A percentile compares a stretch with the other conserved stretches of the same genome.
phyloP scores from a whole-genome alignment of 2,888 invertebrate genomes.

The Andrena hattorfiana region DNA sequence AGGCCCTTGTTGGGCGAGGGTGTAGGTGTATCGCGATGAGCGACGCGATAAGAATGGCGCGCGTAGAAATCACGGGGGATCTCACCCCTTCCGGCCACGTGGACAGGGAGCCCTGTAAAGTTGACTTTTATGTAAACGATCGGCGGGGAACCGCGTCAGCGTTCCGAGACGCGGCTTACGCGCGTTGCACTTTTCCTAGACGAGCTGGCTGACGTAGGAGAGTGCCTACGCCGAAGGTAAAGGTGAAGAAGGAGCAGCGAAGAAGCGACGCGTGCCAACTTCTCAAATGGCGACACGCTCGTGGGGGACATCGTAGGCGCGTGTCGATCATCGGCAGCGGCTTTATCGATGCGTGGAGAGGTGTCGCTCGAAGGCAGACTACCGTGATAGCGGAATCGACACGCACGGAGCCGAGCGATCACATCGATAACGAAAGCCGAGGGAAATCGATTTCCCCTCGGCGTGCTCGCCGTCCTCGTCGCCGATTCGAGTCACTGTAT shows the following conservation, averaged over 20 bases:
- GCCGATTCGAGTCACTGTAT: background rate
- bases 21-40: constrained; percentile 55
- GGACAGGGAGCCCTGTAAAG: constrained; percentile 12
- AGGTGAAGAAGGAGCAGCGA: constrained; percentile 32
- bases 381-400: constrained; percentile 65
- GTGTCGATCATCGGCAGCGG: background rate
- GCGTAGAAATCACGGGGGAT: constrained; percentile 44
- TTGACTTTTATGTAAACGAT: constrained; percentile 71
- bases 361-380: constrained; percentile 15
- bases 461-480: background rate
- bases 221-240: constrained; percentile 19
- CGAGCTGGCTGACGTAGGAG: background rate
- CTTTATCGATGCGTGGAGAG: constrained; percentile 24
- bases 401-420: constrained; percentile 74
- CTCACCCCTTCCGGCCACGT: constrained; percentile 46
- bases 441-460: constrained; percentile 65
- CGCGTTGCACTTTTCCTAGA: constrained; percentile 64
- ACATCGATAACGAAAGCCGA: constrained; percentile 75
- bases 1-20: constrained; percentile 17
- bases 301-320: background rate
- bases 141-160: constrained; percentile 62
- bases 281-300: constrained; percentile 27
- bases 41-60: constrained; percentile 66
- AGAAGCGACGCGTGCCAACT: constrained; percentile 52
- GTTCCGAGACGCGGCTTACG: constrained; percentile 31